Evolutionary conservation across 2,113 vertebrate species (phyloP), one percentile per base, ranked within the genome.

Genomic region (Xyrauchen texanus): DNA sequence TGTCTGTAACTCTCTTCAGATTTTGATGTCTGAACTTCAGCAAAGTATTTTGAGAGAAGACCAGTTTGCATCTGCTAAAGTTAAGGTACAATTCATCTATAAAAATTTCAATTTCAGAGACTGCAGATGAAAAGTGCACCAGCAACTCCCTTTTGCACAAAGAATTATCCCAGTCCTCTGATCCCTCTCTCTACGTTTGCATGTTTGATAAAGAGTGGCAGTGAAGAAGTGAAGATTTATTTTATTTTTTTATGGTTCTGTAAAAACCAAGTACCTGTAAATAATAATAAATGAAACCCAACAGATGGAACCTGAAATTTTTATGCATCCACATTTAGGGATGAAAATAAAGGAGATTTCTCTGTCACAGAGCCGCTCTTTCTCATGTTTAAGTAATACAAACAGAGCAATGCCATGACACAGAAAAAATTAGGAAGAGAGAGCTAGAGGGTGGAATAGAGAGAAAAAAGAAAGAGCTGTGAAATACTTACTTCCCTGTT

Each of bases 401-500:
- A 15, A 65, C 49, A 76, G 12, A 76, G 73, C 49, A 76, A 53
- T 10, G 62, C 73, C 46, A 57, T 57, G 52, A 69, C 49, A 83
- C 45, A 78, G 79, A 71, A 10, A 10, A 21, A 15, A 45, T 12
- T 12, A 13, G 13, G 47, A 78, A 71, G 42, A 55, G 57, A 34
- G 21, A 57, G 53, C 49, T 11, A 65, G 15, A 65, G 15, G 51
- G 61, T 47, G 65, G 21, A 44, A 34, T 34, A 3, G 21, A 34
- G 21, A 61, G 82, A 82, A 68, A 83, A 76, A 90, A 90, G 90
- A 90, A 91, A 81, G 88, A 92, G 90, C 88, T 88, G 88, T 86
- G 88, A 89, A 87, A 92, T 94, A 95, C 94, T 95, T 94, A 95
- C 93, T 94, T 94, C 94, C 91, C 93, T 93, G 94, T 95, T 95